These are phyloP conservation scores for Helicoverpa armigera DNA, from an alignment of 1,140 invertebrate species.

Conservation along the genomic window DNA sequence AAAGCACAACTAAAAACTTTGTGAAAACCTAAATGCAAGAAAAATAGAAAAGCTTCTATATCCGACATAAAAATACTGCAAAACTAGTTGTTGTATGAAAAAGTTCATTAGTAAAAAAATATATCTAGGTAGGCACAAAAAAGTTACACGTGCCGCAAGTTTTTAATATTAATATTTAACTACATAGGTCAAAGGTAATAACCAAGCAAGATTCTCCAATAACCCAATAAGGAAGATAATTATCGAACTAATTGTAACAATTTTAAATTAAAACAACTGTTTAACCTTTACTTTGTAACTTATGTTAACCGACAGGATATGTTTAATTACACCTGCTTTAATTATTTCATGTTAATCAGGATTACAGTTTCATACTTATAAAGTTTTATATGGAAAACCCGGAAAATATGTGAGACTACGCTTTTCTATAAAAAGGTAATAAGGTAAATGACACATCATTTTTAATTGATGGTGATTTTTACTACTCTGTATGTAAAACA, in stretches of 20 bases:
- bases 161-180: background rate
- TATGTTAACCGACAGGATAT: slow-evolving; percentile 13
- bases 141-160: too few species aligned
- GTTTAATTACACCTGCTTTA: slow-evolving; percentile 14
- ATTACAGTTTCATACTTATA: background rate
- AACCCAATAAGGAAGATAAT: slow-evolving; percentile 23
- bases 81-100: too few species aligned
- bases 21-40: background rate
- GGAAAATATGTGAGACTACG: background rate
- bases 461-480: too few species aligned
- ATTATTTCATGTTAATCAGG: slow-evolving; percentile 23
- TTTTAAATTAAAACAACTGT: slow-evolving; percentile 5
- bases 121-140: too few species aligned
- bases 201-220: slow-evolving; percentile 3
- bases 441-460: background rate
- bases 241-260: slow-evolving; percentile 12
- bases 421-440: background rate
- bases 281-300: slow-evolving; percentile 14
- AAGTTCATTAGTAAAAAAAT: too few species aligned
- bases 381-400: background rate
- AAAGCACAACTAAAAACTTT: too few species aligned
- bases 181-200: slow-evolving; percentile 6
- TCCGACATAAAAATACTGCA: background rate
- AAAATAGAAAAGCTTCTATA: background rate
- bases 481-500: too few species aligned